Evolutionary conservation across 2,888 invertebrate genomes (phyloP), one percentile per base, ranked within the genome.

Genomic region (Dicranocentrus wangi): DNA sequence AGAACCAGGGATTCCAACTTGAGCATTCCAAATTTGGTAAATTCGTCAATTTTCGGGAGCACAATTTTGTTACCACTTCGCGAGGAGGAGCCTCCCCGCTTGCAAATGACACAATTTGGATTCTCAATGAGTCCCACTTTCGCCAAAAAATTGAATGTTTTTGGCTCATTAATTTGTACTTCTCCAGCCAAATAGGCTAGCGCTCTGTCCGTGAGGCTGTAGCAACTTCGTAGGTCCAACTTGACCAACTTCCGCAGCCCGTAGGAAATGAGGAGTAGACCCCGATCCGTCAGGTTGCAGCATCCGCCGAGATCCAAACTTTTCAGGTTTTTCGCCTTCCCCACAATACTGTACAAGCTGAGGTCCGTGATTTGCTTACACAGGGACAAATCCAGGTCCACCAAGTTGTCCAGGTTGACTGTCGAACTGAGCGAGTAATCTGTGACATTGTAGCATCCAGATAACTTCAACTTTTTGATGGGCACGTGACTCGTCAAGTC

Each of bases 341-440:
- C 76, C 23, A 84, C 83, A 89, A 97, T 96, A 25, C 23, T 27
- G 60, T 70, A 61, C 17, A 81, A 43, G 58, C 66, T 66, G n/a
- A 68, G 63, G 73, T 98, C 97, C n/a, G 96, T 95, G 82, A 98
- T 94, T 90, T 97, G 97, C 89, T 98, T 98, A 90, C 98, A 98
- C 79, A 97, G 90, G 60, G 96, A 96, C 71, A 98, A 91, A 89
- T 98, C 95, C 83, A 98, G 91, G 86, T 93, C 92, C 83, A 93
- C 93, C 70, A 98, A 61, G 28, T 77, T 65, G 3, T 75, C 77
- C 43, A 85, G 53, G 19, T 92, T 91, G 87, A 98, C 94, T 1
- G 96, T 96, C 87, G 94, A 94, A 53, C 93, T 93, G 82, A 98
- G 90, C 63, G 94, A 94, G 60, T 92, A 90, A 89, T 98, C 97